These are phyloP conservation scores for Trichacis sp. DNA, from an alignment of 2,888 invertebrate genomes.

Conservation along the genomic window DNA sequence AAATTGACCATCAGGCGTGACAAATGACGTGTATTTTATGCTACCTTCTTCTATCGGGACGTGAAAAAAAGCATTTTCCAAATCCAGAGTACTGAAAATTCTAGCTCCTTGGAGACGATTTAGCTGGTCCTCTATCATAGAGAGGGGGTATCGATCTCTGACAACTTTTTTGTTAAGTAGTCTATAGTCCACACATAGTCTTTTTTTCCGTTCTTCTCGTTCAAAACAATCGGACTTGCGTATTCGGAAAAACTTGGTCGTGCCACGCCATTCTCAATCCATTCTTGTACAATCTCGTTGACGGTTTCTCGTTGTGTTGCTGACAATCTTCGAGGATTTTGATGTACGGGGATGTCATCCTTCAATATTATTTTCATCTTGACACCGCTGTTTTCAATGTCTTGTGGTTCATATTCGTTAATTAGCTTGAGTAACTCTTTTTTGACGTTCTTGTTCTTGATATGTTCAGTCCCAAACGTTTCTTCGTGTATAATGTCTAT, in stretches of 20 bases:
- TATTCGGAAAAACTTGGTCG: conserved; percentile 51
- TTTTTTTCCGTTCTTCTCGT: conserved; percentile 17
- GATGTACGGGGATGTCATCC: conserved; percentile 49
- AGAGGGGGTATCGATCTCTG: conserved; percentile 6
- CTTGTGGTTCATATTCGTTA: conserved; percentile 10
- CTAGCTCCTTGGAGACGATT: conserved; percentile 38
- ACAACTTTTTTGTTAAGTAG: conserved; percentile 8
- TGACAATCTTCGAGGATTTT: conserved; percentile 44
- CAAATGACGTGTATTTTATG: conserved; percentile 46
- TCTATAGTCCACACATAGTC: conserved; percentile 17
- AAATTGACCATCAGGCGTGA: conserved; percentile 44
- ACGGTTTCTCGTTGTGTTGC: conserved; percentile 44
- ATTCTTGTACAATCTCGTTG: conserved; percentile 49
- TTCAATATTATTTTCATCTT: conserved; percentile 50
- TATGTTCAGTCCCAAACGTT: too few species aligned
- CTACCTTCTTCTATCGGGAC: conserved; percentile 44
- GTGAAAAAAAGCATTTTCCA: conserved; percentile 49
- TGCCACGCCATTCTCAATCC: conserved; percentile 52
- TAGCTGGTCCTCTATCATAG: conserved; percentile 20
- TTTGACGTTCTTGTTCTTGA: not conserved
- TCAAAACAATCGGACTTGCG: conserved; percentile 46
- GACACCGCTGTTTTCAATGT: conserved; percentile 17
- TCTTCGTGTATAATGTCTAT: too few species aligned
- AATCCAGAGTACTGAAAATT: conserved; percentile 43
- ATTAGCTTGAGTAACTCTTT: not conserved